phyloP scores from a whole-genome alignment of 37 sponge, comb jelly and placozoan genomes.

The Halisarca cf. caerulea region DNA sequence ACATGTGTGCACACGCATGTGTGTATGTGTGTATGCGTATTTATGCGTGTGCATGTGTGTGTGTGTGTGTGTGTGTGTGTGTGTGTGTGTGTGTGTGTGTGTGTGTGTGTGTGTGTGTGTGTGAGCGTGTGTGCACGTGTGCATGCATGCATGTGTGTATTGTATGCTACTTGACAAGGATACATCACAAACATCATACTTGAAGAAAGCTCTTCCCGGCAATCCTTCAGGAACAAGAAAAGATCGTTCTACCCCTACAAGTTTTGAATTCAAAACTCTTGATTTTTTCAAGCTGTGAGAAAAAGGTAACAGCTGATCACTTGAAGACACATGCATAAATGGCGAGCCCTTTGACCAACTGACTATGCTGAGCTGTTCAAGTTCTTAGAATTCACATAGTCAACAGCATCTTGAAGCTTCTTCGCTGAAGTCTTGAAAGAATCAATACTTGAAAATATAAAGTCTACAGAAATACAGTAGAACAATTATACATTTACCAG shows the following conservation, averaged over 20 bases:
- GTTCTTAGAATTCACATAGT: neutral
- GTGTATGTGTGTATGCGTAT: too few relatives aligned
- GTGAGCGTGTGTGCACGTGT: too few relatives aligned
- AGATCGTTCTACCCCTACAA: slow-evolving; percentile 82
- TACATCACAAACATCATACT: too few relatives aligned
- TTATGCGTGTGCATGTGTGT: too few relatives aligned
- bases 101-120: too few relatives aligned
- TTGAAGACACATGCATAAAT: neutral
- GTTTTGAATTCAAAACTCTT: slow-evolving; percentile 80
- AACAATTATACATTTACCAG: too few relatives aligned
- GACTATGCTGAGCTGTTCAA: neutral
- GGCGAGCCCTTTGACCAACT: neutral
- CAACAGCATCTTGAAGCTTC: neutral
- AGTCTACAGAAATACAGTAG: neutral
- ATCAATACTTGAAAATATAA: neutral
- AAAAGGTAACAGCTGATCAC: neutral
- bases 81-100: too few relatives aligned
- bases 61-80: too few relatives aligned
- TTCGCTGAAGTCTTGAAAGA: neutral
- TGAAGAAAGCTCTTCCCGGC: slow-evolving; percentile 81
- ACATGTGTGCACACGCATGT: neutral
- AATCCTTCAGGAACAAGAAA: slow-evolving; percentile 86
- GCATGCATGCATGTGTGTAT: too few relatives aligned
- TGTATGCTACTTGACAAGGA: too few relatives aligned
- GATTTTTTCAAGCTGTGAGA: slow-evolving; percentile 9